A percentile compares a stretch with the other conserved stretches of the same genome.
Evolutionary conservation across 2,113 vertebrate genomes (phyloP).

Genomic region (Pygathrix nemaeus): DNA sequence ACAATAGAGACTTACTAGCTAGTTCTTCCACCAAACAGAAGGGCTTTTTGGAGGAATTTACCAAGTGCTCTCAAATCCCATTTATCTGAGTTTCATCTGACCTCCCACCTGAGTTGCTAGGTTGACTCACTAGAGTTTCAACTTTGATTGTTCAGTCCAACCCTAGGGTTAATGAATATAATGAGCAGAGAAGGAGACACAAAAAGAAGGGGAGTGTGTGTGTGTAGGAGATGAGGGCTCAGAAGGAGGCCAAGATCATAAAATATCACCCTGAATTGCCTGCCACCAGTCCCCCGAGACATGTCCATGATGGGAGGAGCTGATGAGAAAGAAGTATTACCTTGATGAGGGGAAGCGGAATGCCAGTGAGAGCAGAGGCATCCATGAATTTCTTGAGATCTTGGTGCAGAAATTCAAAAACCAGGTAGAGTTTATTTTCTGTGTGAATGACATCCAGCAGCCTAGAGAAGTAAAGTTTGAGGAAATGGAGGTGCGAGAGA

Average conservation of each 20-base stretch:
- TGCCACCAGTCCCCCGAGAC: neutral
- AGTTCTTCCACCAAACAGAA: slow-evolving; percentile 18
- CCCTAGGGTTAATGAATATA: slow-evolving; percentile 46
- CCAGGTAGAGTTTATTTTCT: slow-evolving; percentile 97
- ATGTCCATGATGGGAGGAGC: neutral
- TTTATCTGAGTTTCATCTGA: slow-evolving; percentile 65
- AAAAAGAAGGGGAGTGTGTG: neutral
- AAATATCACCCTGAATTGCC: slow-evolving; percentile 27
- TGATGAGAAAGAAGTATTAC: slow-evolving; percentile 76
- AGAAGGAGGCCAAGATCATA: slow-evolving; percentile 30
- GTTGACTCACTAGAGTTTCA: slow-evolving; percentile 57
- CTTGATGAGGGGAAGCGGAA: slow-evolving; percentile 95
- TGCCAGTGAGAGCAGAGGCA: slow-evolving; percentile 91
- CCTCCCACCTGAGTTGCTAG: slow-evolving; percentile 44
- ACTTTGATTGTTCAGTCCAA: slow-evolving; percentile 59
- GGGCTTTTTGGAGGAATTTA: slow-evolving; percentile 23
- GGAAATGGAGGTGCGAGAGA: neutral
- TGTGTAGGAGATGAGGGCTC: neutral
- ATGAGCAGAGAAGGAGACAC: slow-evolving; percentile 44
- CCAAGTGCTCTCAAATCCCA: neutral
- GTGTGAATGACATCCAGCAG: slow-evolving; percentile 97
- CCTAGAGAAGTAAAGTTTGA: slow-evolving; percentile 79
- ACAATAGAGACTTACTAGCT: slow-evolving; percentile 27
- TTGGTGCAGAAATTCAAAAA: slow-evolving; percentile 97
- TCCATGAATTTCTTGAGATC: slow-evolving; percentile 99